Evolutionary conservation across 2,113 vertebrate genomes (phyloP).

Genomic region (Eretmochelys imbricata): DNA sequence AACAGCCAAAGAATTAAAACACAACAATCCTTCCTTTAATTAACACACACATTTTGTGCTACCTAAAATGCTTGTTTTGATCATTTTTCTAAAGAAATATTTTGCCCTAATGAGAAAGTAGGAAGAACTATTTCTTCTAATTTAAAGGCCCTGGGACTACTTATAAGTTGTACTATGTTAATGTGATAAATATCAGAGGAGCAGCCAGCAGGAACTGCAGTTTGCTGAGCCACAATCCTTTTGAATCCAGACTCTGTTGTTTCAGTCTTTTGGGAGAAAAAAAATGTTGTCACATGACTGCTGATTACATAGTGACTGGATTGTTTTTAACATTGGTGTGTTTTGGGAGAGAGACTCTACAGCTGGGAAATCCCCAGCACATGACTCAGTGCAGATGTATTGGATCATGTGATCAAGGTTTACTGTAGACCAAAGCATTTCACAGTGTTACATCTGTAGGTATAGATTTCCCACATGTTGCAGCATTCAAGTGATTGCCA

Average conservation of each 20-base stretch:
- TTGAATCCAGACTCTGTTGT: constrained; percentile 33
- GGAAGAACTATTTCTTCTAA: constrained; percentile 15
- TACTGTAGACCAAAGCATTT: constrained; percentile 17
- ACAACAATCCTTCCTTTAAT: neutral
- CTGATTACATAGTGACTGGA: constrained; percentile 30
- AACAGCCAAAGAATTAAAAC: neutral
- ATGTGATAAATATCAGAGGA: neutral
- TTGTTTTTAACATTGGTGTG: constrained; percentile 55
- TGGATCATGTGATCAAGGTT: neutral
- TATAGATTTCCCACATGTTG: constrained; percentile 53
- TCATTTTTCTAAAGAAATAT: constrained; percentile 21
- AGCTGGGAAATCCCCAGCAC: constrained; percentile 51
- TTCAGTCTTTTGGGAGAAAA: constrained; percentile 30
- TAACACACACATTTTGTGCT: neutral
- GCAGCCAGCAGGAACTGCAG: neutral
- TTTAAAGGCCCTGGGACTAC: neutral
- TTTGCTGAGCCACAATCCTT: constrained; percentile 4
- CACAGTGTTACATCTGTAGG: constrained; percentile 27
- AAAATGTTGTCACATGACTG: constrained; percentile 56
- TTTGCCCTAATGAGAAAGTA: neutral
- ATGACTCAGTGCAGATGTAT: constrained; percentile 45
- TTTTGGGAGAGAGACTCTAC: constrained; percentile 43
- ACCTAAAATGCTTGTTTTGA: neutral
- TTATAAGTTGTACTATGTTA: neutral
- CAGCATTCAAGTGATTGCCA: neutral